A percentile compares a stretch with the other conserved stretches of the same genome.
Conservation (phyloP, 2,888 invertebrate genomes). For the Nomada hirtipes region DNA sequence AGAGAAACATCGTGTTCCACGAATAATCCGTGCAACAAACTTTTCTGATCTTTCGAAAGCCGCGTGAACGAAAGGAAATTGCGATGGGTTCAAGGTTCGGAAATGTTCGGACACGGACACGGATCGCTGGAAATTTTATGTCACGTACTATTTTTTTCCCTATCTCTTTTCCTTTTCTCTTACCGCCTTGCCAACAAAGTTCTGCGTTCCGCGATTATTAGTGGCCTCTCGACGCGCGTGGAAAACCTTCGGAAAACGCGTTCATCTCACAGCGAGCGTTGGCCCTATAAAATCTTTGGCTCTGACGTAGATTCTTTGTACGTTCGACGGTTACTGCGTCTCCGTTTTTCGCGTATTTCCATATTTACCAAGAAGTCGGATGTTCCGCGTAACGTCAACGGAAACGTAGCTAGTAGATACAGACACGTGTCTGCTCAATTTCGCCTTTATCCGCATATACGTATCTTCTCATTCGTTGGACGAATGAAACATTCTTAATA, state of each 20-base stretch:
- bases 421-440: constrained; percentile 31
- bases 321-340: constrained; percentile 58
- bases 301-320: constrained; percentile 71
- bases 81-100: not conserved
- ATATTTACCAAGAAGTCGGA: constrained; percentile 64
- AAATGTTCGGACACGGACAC: not conserved
- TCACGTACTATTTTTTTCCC: not conserved
- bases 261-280: constrained; percentile 56
- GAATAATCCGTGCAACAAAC: constrained; percentile 32
- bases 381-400: constrained; percentile 23
- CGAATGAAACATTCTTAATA: constrained; percentile 34
- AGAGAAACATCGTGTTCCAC: constrained; percentile 46
- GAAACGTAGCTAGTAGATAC: constrained; percentile 39
- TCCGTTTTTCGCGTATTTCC: constrained; percentile 67
- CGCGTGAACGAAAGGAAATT: not conserved
- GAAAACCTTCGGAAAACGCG: constrained; percentile 15
- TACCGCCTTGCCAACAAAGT: not conserved
- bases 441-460: constrained; percentile 43
- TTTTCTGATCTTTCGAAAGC: constrained; percentile 14
- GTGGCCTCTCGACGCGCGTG: not conserved
- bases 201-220: not conserved
- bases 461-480: constrained; percentile 37
- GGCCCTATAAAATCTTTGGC: constrained; percentile 59
- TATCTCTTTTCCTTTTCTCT: too few relatives aligned
- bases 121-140: not conserved